These are phyloP conservation scores for Notiomystis cincta DNA, from an alignment of 2,113 vertebrate genomes.

Conservation along the genomic window DNA sequence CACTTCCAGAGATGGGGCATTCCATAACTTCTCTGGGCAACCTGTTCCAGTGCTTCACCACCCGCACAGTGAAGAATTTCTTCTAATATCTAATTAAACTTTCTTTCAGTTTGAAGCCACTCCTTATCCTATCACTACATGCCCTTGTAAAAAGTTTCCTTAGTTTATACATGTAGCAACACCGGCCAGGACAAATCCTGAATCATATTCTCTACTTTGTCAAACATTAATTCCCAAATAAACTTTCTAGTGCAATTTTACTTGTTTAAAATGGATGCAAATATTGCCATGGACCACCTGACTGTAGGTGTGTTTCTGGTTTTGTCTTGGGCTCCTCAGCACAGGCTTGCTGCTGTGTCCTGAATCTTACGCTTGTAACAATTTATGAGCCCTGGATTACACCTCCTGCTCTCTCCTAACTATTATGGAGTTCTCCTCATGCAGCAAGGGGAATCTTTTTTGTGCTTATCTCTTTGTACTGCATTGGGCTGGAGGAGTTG, in stretches of 20 bases:
- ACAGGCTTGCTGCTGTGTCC: not conserved
- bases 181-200: not conserved
- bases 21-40: not conserved
- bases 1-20: not conserved
- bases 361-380: not conserved
- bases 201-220: not conserved
- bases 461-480: not conserved
- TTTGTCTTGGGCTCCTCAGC: not conserved
- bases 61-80: not conserved
- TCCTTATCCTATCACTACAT: not conserved
- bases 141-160: not conserved
- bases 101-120: not conserved
- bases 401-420: not conserved
- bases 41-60: not conserved
- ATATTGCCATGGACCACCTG: not conserved
- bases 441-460: not conserved
- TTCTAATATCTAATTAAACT: not conserved
- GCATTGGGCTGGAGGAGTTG: not conserved
- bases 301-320: not conserved
- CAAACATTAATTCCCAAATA: not conserved
- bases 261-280: not conserved
- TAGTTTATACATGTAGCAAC: not conserved
- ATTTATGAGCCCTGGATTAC: not conserved
- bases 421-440: not conserved
- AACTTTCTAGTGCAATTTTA: not conserved